Base-by-base conservation (phyloP, 1,140 invertebrate species). In the Potamilus streckersoni region DNA sequence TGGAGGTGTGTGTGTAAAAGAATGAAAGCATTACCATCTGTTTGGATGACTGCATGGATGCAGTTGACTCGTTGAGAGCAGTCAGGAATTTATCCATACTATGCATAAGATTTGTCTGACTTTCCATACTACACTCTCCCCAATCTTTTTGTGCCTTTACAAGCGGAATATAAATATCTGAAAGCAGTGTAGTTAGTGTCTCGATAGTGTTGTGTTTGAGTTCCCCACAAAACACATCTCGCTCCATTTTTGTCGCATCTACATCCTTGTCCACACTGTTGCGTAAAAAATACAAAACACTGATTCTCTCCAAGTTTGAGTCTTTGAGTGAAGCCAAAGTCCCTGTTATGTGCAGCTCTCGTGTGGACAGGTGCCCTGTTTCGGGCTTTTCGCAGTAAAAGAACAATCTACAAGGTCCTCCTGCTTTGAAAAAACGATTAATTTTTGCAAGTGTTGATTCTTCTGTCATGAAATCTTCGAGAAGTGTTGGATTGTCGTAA, bases 401-500 rank as follows among this genome's bases (percentile, higher is more conserved):
- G 73, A 90, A 90, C 20, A 90, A 70, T 64, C 88, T 83, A 71
- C 88, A 87, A 71, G 86, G 87, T 67, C 89, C 89, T 23, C 85
- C 83, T 65, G 87, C 83, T 76, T 82, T 84, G 4, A 90, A 77
- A 75, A 90, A 90, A 69, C 83, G 79, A 76, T 89, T 89, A 16
- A 89, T 85, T 78, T 84, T 85, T n/a, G 75, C 78, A 62, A 89
- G 74, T 55, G 85, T 88, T 13, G 77, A 72, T 56, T 86, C 83
- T 69, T 88, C 84, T 61, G 84, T 85, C 82, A 90, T 88, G 76
- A 89, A 89, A 79, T 89, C 87, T 73, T 90, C 88, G 65, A 89
- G 61, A 70, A 87, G 71, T 58, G 87, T 86, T 17, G 88, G 86
- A 74, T 88, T 88, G 67, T 88, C 88, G 80, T 84, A 86, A 57